These are phyloP conservation scores for Osmerus eperlanus DNA, from an alignment of 2,113 vertebrate genomes.

Conservation along the genomic window DNA sequence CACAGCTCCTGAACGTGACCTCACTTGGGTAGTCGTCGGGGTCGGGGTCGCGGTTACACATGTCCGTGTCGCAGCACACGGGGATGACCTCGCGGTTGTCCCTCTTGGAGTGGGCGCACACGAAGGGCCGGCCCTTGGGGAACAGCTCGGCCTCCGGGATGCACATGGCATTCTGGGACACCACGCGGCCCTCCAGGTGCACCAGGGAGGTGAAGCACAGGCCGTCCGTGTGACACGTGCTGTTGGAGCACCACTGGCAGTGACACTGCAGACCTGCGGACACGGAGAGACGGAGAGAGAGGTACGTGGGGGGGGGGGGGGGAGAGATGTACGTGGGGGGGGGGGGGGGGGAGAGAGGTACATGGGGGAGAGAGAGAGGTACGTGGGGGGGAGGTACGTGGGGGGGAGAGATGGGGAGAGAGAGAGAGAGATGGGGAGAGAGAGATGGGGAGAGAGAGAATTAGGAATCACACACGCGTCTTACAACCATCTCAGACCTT, in stretches of 20 bases:
- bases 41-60: slow-evolving; percentile 72
- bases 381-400: not conserved
- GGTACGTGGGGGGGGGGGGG: not conserved
- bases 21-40: not conserved
- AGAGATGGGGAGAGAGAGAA: not conserved
- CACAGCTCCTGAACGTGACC: no score
- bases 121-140: slow-evolving; percentile 80
- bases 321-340: no score
- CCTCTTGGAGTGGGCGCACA: slow-evolving; percentile 73
- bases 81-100: slow-evolving; percentile 61
- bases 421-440: not conserved
- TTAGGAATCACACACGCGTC: no score
- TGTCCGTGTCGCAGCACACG: slow-evolving; percentile 74
- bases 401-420: not conserved
- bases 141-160: slow-evolving; percentile 72
- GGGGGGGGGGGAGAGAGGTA: no score
- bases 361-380: not conserved
- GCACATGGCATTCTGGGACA: slow-evolving; percentile 73
- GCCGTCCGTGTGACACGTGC: slow-evolving; percentile 81
- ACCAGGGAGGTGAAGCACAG: slow-evolving; percentile 76
- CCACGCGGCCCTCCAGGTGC: slow-evolving; percentile 68
- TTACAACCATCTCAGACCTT: no score
- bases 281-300: not conserved
- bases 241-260: slow-evolving; percentile 81
- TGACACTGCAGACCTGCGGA: slow-evolving; percentile 76